Conservation (phyloP, 2,888 invertebrate genomes). For the Cephus runcator region DNA sequence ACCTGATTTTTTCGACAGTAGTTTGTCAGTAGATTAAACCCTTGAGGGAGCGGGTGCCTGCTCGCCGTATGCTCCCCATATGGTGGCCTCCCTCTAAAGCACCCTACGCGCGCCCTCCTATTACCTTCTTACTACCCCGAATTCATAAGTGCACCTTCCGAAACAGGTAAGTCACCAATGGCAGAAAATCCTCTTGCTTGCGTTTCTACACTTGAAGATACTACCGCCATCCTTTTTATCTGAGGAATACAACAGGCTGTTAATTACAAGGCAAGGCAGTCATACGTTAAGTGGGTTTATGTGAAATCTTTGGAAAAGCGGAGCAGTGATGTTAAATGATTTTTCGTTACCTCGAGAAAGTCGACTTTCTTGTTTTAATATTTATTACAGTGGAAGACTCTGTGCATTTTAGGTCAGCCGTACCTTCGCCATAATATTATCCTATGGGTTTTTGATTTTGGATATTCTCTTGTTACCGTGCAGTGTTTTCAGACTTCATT, state of each 20-base stretch:
- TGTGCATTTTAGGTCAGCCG: background rate
- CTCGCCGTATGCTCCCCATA: slow-evolving; percentile 65
- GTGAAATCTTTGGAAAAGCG: background rate
- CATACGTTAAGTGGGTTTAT: background rate
- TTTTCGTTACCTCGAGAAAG: background rate
- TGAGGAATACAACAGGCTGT: background rate
- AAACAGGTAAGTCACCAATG: slow-evolving; percentile 10
- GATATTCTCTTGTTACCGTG: background rate
- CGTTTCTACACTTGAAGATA: background rate
- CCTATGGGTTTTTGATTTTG: background rate
- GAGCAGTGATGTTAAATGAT: background rate
- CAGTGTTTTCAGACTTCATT: background rate
- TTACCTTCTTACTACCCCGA: slow-evolving; percentile 16
- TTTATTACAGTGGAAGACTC: background rate
- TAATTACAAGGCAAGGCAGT: background rate
- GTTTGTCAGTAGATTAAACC: slow-evolving; percentile 63
- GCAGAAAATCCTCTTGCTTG: background rate
- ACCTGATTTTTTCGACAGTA: slow-evolving; percentile 59
- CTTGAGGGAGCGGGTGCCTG: slow-evolving; percentile 55
- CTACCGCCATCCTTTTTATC: background rate
- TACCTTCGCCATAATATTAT: background rate
- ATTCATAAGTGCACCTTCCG: slow-evolving; percentile 7
- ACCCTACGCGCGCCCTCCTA: slow-evolving; percentile 13
- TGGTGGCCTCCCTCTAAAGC: slow-evolving; percentile 50
- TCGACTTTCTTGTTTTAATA: background rate